Evolutionary conservation across 1,140 invertebrate genomes (phyloP), one percentile per base, ranked within the genome.

Genomic region (Drosophila leontia): DNA sequence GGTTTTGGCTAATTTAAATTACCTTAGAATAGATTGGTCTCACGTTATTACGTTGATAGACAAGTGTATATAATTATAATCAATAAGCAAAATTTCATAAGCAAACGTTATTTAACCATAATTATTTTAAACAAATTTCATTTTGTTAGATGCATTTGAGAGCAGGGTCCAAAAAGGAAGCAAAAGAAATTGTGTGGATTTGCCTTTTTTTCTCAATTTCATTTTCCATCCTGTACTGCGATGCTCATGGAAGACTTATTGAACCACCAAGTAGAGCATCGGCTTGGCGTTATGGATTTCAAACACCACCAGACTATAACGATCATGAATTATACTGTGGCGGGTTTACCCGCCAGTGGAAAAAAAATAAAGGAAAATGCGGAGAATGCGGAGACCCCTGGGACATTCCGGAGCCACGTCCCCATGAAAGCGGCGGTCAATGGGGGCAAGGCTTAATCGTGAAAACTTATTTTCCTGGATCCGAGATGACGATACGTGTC

Each of bases 311-410:
- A 47, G 96, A 97, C 91, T 98, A 98, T 93, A 97, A 98, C 86
- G 98, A 98, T 91, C 96, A 98, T 91, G 97, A 98, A 91, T 94
- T 97, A 3, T 98, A 96, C 92, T 98, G 98, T 91, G 97, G 97
- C 3, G 97, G 97, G 5, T 97, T 97, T 82, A 94, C 95, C 3
- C 94, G 96, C 60, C 97, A 97, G 82, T 97, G 96, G 95, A 93
- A 94, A 53, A 92, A 75, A 17, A 96, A 95, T 74, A 84, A 94
- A 1, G 96, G 97, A 0, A 97, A 97, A 92, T 98, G 97, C 90
- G 97, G 97, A 5, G 95, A 98, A 34, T 98, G 97, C 87, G 97
- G 97, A 8, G 97, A 98, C 92, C 93, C 97, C 0, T 98, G 96
- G 95, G 96, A 97, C 82, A 79, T 94, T 87, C 91, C 94, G 93